These are phyloP conservation scores for Leptopilina boulardi DNA, from an alignment of 1,140 invertebrate genomes.

Conservation along the genomic window DNA sequence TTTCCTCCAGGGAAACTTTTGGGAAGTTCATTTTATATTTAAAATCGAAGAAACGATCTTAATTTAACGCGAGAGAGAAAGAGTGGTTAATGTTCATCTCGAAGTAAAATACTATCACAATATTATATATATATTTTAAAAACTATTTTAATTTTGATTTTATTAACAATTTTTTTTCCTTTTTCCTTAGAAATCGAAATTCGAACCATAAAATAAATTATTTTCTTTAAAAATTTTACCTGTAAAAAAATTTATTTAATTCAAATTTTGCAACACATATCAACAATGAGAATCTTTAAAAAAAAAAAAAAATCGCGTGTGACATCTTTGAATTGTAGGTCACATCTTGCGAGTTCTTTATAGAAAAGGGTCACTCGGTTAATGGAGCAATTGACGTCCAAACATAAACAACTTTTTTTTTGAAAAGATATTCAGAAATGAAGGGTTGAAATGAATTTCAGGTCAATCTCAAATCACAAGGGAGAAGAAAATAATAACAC, in stretches of 20 bases:
- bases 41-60: neutral
- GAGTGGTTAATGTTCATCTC: neutral
- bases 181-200: too few relatives aligned
- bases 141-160: neutral
- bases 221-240: too few relatives aligned
- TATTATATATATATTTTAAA: neutral
- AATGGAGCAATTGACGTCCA: neutral
- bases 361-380: constrained; percentile 6
- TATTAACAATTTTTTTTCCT: too few relatives aligned
- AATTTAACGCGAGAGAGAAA: neutral
- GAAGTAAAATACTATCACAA: neutral
- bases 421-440: constrained; percentile 1
- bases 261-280: too few relatives aligned
- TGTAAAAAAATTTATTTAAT: too few relatives aligned
- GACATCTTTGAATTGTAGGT: constrained; percentile 9
- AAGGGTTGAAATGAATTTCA: constrained; percentile 1
- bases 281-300: too few relatives aligned
- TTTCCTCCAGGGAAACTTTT: neutral
- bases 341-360: neutral
- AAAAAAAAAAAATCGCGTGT: too few relatives aligned
- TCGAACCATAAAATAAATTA: too few relatives aligned
- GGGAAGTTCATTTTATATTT: neutral
- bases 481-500: neutral
- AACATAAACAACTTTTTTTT: constrained; percentile 8
- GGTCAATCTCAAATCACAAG: constrained; percentile 5